Evolutionary conservation across 2,888 invertebrate species (phyloP), one percentile per base, ranked within the genome.

Genomic region (Epicampocera succincta): DNA sequence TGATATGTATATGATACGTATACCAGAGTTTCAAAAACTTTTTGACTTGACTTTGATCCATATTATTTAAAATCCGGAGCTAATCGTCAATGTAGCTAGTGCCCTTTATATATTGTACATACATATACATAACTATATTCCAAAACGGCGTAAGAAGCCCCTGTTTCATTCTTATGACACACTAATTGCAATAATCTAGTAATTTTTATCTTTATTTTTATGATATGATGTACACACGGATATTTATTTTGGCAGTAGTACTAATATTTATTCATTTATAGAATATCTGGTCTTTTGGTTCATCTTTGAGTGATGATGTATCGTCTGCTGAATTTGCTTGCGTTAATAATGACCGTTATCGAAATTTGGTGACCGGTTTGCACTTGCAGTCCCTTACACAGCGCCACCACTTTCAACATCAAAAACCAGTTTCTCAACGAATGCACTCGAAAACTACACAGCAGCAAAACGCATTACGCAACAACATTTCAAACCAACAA

Each of bases 201-300:
- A n/a, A n/a, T n/a, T n/a, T n/a, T n/a, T n/a, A n/a, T n/a, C n/a
- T n/a, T n/a, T n/a, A n/a, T n/a, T n/a, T n/a, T n/a, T n/a, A n/a
- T n/a, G n/a, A n/a, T n/a, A n/a, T n/a, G n/a, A n/a, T n/a, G n/a
- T 25, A 25, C 13, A 13, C n/a, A 29, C n/a, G 15, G 8, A 15
- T 6, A 46, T 15, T 5, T 29, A 33, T 54, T 15, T 13, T 52
- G 12, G 11, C 9, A 12, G 40, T 9, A 40, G n/a, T 21, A 60
- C n/a, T 44, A 25, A n/a, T 60, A 12, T 2, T 5, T 0, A 19
- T n/a, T 56, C 48, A 25, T 40, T 77, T 77, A 4, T 54, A 78
- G 78, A 78, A 73, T 42, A 78, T 78, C 44, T 78, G 78, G 78
- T 60, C 78, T 17, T 60, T 73, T 61, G 78, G 78, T 11, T 60